Conservation (phyloP, 2,797 vertebrate species). For the Fringilla coelebs region DNA sequence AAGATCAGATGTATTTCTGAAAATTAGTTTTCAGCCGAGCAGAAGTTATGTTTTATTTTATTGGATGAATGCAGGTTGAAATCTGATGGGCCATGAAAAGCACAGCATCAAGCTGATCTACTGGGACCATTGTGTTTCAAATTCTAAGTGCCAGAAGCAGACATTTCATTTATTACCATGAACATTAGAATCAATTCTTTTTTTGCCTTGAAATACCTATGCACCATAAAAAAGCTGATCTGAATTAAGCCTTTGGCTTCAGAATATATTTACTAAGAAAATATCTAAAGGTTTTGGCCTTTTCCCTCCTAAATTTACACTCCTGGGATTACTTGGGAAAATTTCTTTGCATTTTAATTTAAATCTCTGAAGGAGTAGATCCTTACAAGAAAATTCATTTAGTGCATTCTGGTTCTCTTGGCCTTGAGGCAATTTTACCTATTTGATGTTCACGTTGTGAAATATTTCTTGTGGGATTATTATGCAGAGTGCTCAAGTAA, state of each 20-base stretch:
- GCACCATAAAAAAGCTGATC: background rate
- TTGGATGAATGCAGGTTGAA: background rate
- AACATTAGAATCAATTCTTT: background rate
- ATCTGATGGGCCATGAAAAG: background rate
- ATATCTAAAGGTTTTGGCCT: background rate
- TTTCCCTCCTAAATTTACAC: background rate
- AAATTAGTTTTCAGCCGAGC: background rate
- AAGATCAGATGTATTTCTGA: background rate
- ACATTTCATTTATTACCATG: background rate
- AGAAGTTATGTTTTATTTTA: background rate
- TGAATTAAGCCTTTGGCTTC: background rate
- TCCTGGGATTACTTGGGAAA: background rate
- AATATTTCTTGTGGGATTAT: background rate
- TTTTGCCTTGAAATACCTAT: background rate
- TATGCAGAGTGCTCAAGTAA: background rate
- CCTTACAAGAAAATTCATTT: background rate
- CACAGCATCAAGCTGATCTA: background rate
- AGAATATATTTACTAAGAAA: background rate
- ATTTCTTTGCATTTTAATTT: background rate
- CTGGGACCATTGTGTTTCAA: background rate
- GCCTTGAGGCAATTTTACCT: background rate
- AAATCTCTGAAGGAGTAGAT: background rate
- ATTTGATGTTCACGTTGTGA: background rate
- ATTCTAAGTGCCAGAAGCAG: constrained; percentile 2
- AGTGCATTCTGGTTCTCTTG: background rate